Evolutionary conservation across 2,797 vertebrate species (phyloP), one percentile per base, ranked within the genome.

Genomic region (Hoplostethus atlanticus): DNA sequence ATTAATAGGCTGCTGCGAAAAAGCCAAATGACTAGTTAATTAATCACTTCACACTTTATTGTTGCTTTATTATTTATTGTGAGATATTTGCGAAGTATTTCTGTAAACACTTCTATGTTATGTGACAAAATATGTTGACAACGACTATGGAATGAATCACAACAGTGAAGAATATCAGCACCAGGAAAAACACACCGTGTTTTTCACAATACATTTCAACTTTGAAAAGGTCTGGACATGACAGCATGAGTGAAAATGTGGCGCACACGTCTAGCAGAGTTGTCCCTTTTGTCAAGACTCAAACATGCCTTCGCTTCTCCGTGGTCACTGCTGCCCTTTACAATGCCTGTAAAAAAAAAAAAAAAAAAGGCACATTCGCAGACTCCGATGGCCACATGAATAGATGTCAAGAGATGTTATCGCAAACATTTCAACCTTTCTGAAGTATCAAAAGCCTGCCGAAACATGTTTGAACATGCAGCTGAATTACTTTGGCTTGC

Each of bases 371-470:
- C 51, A 54, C 77, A 67, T 86, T 83, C 68, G 30, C 76, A 21
- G 73, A 66, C 75, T 65, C 73, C 10, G 84, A 75, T 76, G 65
- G 55, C 60, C 62, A 21, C 74, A 76, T 86, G 87, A 89, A 91
- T 80, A 72, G 90, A 90, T 76, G 85, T 89, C 87, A 76, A 56
- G 78, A 91, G 87, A 89, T 91, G 83, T 84, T 91, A 92, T 92
- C 86, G 13, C 79, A 80, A 81, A 85, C 87, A 84, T 84, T 88
- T 88, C 86, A 87, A 77, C 87, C 89, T 89, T 91, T 92, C 76
- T 87, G 85, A 92, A 87, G 89, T 44, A 88, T 90, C 86, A 88
- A 84, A 91, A 83, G 84, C 73, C 70, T 75, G 81, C 73, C 78
- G 72, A 73, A 91, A 89, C 87, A 91, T 84, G 79, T 80, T 77